Evolutionary conservation across 2,797 vertebrate genomes (phyloP), one percentile per base, ranked within the genome.

Genomic region (Protonibea diacanthus): DNA sequence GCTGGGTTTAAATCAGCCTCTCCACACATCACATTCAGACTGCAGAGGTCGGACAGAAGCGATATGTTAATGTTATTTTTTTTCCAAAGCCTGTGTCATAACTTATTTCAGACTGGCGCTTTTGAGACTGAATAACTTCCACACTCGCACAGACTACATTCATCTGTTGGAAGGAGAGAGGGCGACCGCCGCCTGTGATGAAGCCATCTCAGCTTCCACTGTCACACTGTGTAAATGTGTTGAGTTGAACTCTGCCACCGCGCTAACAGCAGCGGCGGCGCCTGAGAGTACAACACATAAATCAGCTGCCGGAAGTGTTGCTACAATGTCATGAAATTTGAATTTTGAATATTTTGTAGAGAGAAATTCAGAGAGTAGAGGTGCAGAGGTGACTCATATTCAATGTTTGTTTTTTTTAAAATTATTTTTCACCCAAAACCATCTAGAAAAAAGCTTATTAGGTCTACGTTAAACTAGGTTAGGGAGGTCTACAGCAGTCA

Each of bases 1-100:
- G 70, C 57, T 44, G 57, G n/a, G 21, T 79, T 42, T 67, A 68
- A 62, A 38, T 62, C 29, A 62, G 42, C 57, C 23, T 5, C 57
- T 56, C 18, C 48, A 38, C 48, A 33, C 29, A 9, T 61, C 48
- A 25, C 62, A 42, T 33, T 45, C 45, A 27, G 21, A 56, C 53
- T 49, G 29, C 27, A 44, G 64, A 38, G 57, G 48, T 53, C 6
- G 6, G 56, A 27, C 63, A 33, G 23, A 23, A 44, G 62, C 33
- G 15, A 44, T 66, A 59, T 45, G 44, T 23, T 48, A 65, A 65
- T 65, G 20, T 44, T 52, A 14, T 18, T 59, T 52, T 42, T 52
- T 33, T 14, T 29, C 27, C 42, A 58, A 58, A 66, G 55, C 21
- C 29, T 23, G 38, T 64, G 33, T 52, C 55, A 21, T 42, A 29